Conservation (phyloP, 2,888 invertebrate species). For the Parasteatoda lunata region DNA sequence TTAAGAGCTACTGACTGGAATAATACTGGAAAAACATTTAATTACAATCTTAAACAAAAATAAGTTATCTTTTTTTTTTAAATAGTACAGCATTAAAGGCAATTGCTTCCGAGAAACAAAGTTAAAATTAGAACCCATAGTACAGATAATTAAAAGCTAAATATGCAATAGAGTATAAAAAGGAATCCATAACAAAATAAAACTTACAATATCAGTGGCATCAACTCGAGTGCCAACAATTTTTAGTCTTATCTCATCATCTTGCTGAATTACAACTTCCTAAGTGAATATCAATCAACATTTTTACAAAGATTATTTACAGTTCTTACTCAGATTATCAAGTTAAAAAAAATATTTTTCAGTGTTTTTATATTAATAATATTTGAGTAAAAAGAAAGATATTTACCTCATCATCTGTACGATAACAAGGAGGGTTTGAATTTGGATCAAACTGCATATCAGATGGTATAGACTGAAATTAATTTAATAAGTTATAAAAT, state of each 20-base stretch:
- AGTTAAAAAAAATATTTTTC: too few species aligned
- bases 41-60: too few species aligned
- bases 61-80: too few species aligned
- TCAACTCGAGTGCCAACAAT: slow-evolving; percentile 99
- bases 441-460: slow-evolving; percentile 99
- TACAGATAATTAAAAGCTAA: too few species aligned
- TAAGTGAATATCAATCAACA: slow-evolving; percentile 71
- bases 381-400: too few species aligned
- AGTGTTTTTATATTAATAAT: too few species aligned
- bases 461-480: slow-evolving; percentile 92
- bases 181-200: not conserved
- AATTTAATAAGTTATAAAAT: slow-evolving; percentile 1
- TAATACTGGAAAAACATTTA: too few species aligned
- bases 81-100: too few species aligned
- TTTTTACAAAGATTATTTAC: not conserved
- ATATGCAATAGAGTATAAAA: not conserved
- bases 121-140: too few species aligned
- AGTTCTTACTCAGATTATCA: not conserved
- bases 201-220: slow-evolving; percentile 96
- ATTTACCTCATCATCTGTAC: slow-evolving; percentile 91
- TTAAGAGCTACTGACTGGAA: too few species aligned
- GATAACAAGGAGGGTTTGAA: slow-evolving; percentile 97
- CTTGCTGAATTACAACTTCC: slow-evolving; percentile 96
- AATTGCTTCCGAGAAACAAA: too few species aligned
- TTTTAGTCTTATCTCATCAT: slow-evolving; percentile 97